Evolutionary conservation across 2,797 vertebrate species (phyloP).

Genomic region (Xenops minutus): DNA sequence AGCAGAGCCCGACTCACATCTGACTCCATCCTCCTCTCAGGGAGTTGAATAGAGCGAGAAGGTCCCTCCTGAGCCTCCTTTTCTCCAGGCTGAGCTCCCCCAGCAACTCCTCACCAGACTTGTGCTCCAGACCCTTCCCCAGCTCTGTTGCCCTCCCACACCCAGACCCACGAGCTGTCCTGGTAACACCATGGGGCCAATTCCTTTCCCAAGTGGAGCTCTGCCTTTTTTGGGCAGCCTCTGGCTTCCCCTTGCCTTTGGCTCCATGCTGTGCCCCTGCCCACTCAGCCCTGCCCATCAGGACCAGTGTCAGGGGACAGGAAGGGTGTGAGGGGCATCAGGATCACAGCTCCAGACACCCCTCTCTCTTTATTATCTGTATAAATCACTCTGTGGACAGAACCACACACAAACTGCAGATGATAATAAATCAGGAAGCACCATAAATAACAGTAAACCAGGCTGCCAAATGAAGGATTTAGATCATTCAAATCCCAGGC

Average conservation of each 20-base stretch:
- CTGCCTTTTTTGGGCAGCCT: neutral
- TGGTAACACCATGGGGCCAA: accelerated
- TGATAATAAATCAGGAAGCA: slow-evolving; percentile 52
- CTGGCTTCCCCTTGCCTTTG: neutral
- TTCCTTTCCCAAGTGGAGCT: neutral
- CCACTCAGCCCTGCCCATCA: accelerated
- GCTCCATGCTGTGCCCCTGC: neutral
- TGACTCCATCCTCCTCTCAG: neutral
- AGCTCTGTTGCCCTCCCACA: neutral
- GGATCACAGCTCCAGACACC: accelerated
- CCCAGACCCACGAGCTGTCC: neutral
- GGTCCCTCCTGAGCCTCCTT: neutral
- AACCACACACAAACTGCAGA: slow-evolving; percentile 17
- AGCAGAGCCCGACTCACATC: accelerated
- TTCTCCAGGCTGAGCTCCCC: neutral
- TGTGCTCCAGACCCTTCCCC: neutral
- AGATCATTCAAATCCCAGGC: slow-evolving; percentile 68
- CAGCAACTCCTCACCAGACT: neutral
- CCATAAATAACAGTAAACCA: slow-evolving; percentile 67
- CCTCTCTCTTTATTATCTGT: neutral
- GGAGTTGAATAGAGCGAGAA: neutral
- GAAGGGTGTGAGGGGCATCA: neutral
- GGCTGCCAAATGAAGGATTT: slow-evolving; percentile 70
- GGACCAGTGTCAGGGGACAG: accelerated
- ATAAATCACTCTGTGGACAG: slow-evolving; percentile 43